These are phyloP conservation scores for Parapristionchus giblindavisi DNA, from an alignment of 2,888 invertebrate species.

Conservation along the genomic window DNA sequence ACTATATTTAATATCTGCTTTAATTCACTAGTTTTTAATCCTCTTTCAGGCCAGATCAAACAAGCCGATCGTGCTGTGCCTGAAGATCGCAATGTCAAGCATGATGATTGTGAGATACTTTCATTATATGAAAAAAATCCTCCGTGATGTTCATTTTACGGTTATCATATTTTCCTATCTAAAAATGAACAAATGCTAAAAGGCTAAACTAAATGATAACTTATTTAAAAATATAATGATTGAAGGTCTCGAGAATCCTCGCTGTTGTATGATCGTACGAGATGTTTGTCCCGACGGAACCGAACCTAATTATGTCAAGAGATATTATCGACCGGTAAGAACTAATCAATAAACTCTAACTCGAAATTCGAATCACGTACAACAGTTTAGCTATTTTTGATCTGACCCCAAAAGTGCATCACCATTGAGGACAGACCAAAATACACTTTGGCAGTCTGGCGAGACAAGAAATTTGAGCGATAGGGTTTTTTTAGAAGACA, in stretches of 20 bases:
- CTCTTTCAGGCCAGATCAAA: slow-evolving; percentile 17
- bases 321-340: slow-evolving; percentile 57
- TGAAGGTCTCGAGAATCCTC: slow-evolving; percentile 48
- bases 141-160: too few relatives aligned
- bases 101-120: slow-evolving; percentile 29
- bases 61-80: slow-evolving; percentile 11
- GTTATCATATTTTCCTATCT: not conserved
- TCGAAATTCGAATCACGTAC: too few relatives aligned
- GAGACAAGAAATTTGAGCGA: too few relatives aligned
- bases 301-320: slow-evolving; percentile 48
- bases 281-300: slow-evolving; percentile 49
- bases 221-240: not conserved
- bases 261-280: slow-evolving; percentile 50
- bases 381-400: too few relatives aligned
- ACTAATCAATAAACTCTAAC: too few relatives aligned
- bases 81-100: slow-evolving; percentile 20
- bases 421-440: too few relatives aligned
- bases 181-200: not conserved
- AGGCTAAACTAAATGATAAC: not conserved
- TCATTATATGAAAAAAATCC: not conserved
- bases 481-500: too few relatives aligned
- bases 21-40: not conserved
- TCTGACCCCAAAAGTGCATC: too few relatives aligned
- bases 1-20: too few relatives aligned
- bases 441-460: too few relatives aligned